These are phyloP conservation scores for Caenorhabditis zanzibari DNA, from an alignment of 2,888 invertebrate genomes.

Conservation along the genomic window DNA sequence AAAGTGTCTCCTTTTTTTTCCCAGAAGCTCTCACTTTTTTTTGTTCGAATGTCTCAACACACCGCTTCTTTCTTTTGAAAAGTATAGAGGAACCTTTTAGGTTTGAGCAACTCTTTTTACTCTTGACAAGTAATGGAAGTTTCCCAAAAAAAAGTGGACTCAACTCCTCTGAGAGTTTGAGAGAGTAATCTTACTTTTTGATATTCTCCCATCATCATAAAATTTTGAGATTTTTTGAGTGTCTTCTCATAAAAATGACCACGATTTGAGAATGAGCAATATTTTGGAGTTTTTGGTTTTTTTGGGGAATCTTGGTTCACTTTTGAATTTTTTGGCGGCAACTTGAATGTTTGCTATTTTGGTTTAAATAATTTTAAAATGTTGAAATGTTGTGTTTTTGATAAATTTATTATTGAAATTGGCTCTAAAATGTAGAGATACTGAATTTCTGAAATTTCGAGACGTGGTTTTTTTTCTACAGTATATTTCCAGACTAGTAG, in stretches of 20 bases:
- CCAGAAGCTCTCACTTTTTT: conserved; percentile 19
- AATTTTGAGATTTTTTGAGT: conserved; percentile 10
- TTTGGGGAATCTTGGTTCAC: not conserved
- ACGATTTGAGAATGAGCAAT: not conserved
- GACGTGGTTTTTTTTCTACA: too few species aligned
- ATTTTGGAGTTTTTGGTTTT: not conserved
- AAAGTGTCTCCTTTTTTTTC: conserved; percentile 23
- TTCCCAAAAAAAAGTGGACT: not conserved
- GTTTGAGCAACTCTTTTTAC: conserved; percentile 13
- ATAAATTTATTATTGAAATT: too few species aligned
- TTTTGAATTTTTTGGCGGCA: not conserved
- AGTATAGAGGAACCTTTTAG: not conserved
- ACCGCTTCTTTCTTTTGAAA: not conserved
- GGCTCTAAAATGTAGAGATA: too few species aligned
- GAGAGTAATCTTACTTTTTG: conserved; percentile 15
- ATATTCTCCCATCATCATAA: conserved; percentile 12
- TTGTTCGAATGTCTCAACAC: conserved; percentile 15
- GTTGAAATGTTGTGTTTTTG: too few species aligned
- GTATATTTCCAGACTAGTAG: too few species aligned
- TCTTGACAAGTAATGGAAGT: conserved; percentile 19
- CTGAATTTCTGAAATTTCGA: too few species aligned
- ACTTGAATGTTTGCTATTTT: too few species aligned
- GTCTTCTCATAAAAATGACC: not conserved
- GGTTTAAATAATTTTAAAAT: too few species aligned
- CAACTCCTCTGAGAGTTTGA: conserved; percentile 29